Evolutionary conservation across 1,140 invertebrate genomes (phyloP), one percentile per base, ranked within the genome.

Genomic region (Luehdorfia chinensis): DNA sequence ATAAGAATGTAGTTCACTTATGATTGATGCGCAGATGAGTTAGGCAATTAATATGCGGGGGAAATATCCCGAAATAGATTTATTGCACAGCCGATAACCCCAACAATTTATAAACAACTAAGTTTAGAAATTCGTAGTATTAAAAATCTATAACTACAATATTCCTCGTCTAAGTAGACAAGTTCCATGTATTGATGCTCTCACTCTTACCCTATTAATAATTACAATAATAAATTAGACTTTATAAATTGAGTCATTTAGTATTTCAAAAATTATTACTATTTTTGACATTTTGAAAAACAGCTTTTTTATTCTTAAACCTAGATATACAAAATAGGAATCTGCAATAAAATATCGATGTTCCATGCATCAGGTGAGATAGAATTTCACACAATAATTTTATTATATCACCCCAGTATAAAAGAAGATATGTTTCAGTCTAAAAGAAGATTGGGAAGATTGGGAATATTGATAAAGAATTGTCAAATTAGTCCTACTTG

Each of bases 291-390:
- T 43, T 43, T 33, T 33, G 46, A 18, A 39, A 30, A 51, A 21
- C 27, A 41, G 28, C 19, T 36, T 48, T 28, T 36, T 79, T 75
- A 73, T 64, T 62, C 71, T 79, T 77, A 83, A 45, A 69, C 50
- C 76, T 83, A 84, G 31, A 51, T 68, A 73, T 74, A 78, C 63
- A 78, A 81, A 75, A 75, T 71, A 83, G 80, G 80, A 84, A 84
- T 84, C 80, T 83, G 80, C 80, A 84, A 84, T 84, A 77, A 79
- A 74, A 73, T 43, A 60, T 50, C 36, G 28, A 41, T 56, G 37
- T 39, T 44, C 43, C 48, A 45, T 27, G 28, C 16, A n/a, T 7
- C 39, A 43, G n/a, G 12, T 28, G 8, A 16, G 12, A 43, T 18
- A 18, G 25, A 25, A 13, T 13, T 11, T 25, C 19, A 14, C 25